Evolutionary conservation across 2,888 invertebrate genomes (phyloP).

Genomic region (Aphodius granarius): DNA sequence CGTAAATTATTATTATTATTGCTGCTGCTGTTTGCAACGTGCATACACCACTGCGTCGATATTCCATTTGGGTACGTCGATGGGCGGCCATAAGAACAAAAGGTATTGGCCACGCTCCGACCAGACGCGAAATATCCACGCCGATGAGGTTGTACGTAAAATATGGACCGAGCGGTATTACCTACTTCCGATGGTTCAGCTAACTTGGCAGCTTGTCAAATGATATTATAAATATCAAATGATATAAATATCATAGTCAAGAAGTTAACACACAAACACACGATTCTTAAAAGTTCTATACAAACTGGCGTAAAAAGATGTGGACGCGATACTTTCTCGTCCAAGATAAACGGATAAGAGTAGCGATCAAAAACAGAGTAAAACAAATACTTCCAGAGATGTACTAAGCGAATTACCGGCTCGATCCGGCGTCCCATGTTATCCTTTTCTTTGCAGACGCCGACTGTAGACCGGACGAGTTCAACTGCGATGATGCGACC

Average conservation of each 20-base stretch:
- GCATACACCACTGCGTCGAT: background rate
- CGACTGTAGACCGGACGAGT: slow-evolving; percentile 64
- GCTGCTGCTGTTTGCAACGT: background rate
- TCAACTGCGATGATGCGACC: slow-evolving; percentile 84
- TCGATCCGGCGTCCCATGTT: background rate
- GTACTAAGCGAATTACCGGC: background rate
- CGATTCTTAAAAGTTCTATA: too few species aligned
- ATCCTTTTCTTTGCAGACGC: slow-evolving; percentile 19
- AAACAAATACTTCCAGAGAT: background rate
- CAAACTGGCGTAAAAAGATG: too few species aligned
- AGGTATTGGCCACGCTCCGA: background rate
- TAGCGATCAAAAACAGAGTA: too few species aligned
- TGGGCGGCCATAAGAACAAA: background rate
- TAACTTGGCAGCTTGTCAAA: too few species aligned
- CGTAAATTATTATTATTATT: background rate
- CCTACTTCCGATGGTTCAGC: background rate
- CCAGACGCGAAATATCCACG: background rate
- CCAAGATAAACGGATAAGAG: background rate
- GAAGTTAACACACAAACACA: too few species aligned
- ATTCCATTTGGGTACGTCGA: background rate
- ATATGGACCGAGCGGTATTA: background rate
- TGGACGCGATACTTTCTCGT: too few species aligned
- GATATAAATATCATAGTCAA: too few species aligned
- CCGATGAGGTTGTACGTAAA: background rate
- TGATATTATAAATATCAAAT: too few species aligned